These are phyloP conservation scores for Cydia splendana DNA, from an alignment of 1,140 invertebrate genomes.

Conservation along the genomic window DNA sequence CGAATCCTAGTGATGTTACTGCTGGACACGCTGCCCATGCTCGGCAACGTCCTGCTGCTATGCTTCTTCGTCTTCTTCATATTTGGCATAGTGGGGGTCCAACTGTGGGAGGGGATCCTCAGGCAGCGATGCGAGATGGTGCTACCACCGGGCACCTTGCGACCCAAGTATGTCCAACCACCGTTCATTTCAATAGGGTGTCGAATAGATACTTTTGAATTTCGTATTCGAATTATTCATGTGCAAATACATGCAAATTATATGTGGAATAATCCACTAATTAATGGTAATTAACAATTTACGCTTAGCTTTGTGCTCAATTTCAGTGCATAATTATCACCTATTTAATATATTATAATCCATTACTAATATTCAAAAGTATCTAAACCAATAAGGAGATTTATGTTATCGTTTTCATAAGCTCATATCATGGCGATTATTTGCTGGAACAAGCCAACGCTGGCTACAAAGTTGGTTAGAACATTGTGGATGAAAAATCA, in stretches of 20 bases:
- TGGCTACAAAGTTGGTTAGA: slow-evolving; percentile 35
- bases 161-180: slow-evolving; percentile 85
- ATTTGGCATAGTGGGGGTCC: slow-evolving; percentile 99
- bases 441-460: slow-evolving; percentile 8
- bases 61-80: slow-evolving; percentile 99
- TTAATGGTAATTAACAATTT: background rate
- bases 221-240: background rate
- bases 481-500: slow-evolving; percentile 47
- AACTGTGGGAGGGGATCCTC: slow-evolving; percentile 98
- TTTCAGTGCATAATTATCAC: too few relatives aligned
- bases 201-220: slow-evolving; percentile 7
- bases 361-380: slow-evolving; percentile 9
- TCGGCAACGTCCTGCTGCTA: slow-evolving; percentile 98
- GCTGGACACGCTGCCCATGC: slow-evolving; percentile 99
- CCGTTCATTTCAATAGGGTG: background rate
- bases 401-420: slow-evolving; percentile 20
- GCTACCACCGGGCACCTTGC: slow-evolving; percentile 83
- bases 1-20: slow-evolving; percentile 98
- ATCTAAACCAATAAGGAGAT: background rate
- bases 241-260: background rate
- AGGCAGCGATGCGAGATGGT: slow-evolving; percentile 95
- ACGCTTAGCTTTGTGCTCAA: background rate
- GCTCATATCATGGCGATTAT: slow-evolving; percentile 18
- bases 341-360: too few relatives aligned
- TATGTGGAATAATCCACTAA: background rate